phyloP scores from a whole-genome alignment of 2,113 vertebrate species.

The Malurus melanocephalus region DNA sequence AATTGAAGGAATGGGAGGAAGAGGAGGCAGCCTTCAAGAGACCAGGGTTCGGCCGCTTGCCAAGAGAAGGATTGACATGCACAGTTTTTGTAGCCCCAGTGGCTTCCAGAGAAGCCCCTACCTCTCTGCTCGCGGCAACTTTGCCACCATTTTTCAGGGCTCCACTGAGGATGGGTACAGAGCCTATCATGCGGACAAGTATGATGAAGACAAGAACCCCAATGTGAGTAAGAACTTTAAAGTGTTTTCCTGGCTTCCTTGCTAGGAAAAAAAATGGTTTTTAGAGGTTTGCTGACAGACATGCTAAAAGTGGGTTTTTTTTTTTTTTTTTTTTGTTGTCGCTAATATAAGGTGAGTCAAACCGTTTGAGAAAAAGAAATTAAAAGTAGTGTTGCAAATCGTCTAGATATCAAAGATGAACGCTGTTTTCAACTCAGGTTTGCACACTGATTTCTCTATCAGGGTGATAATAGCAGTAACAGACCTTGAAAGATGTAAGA shows the following conservation, averaged over 20 bases:
- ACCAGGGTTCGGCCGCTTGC: neutral
- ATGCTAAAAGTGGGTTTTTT: rapidly evolving
- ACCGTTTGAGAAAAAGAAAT: neutral
- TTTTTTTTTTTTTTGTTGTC: neutral
- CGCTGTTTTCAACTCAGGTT: neutral
- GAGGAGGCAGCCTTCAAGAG: neutral
- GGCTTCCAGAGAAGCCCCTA: constrained; percentile 58
- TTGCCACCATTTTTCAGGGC: constrained; percentile 61
- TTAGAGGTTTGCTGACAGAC: neutral
- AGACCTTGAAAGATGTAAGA: neutral
- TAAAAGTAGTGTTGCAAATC: neutral
- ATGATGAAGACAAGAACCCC: constrained; percentile 81
- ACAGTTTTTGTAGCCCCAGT: neutral
- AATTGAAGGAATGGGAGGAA: neutral
- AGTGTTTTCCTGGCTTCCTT: neutral
- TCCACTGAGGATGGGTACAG: constrained; percentile 76
- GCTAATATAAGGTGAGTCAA: neutral
- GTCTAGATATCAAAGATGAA: neutral
- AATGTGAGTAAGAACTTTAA: constrained; percentile 71
- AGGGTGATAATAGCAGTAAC: neutral
- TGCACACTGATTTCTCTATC: rapidly evolving
- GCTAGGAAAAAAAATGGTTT: neutral
- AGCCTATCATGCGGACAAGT: constrained; percentile 76
- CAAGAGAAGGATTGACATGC: neutral
- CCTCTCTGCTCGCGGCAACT: constrained; percentile 83